Base-by-base conservation (phyloP, 1,140 invertebrate species). In the Gryllus bimaculatus region DNA sequence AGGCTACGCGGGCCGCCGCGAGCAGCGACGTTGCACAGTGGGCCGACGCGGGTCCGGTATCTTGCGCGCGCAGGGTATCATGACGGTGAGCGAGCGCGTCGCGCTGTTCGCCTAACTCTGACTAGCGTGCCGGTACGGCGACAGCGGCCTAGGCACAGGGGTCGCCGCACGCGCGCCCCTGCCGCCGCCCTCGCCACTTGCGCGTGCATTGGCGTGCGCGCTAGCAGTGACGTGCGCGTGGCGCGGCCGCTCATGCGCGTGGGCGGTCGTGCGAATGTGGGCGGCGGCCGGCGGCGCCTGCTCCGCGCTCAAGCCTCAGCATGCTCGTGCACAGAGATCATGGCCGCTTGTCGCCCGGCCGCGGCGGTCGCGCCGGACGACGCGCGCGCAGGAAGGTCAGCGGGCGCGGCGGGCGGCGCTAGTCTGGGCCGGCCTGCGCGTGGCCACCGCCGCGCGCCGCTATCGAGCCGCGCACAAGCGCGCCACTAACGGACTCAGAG, bases 61-160 rank as follows among this genome's bases (percentile, higher is more conserved):
- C 81, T 95, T 93, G 0, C n/a, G 93, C 94, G 78, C 94, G 88
- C 0, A 94, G 94, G 76, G n/a, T n/a, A 96, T 96, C 91, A 95
- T 94, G 8, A 96, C 92, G 8, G 93, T 93, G 47, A 93, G 84
- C 3, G 91, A 91, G 48, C 90, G 84, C n/a, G 82, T 93, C 91
- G 73, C 90, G 86, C 82, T 92, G 89, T 73, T 91, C 89, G 54
- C 54, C 54, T 2, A 10, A 3, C 10, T 13, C 18, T 66, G 54
- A n/a, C n/a, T 2, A 66, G 54, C 10, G 54, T 66, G 18, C 54
- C 54, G 54, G 2, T n/a, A n/a, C 54, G 18, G 10, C 10, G 54
- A 66, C 54, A 66, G 54, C 54, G 54, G 54, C 54, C n/a, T n/a
- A 66, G 54, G n/a, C n/a, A n/a, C n/a, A n/a, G n/a, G n/a, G n/a